Evolutionary conservation across 2,888 invertebrate genomes (phyloP).

Genomic region (Eugnorisma glareosa): DNA sequence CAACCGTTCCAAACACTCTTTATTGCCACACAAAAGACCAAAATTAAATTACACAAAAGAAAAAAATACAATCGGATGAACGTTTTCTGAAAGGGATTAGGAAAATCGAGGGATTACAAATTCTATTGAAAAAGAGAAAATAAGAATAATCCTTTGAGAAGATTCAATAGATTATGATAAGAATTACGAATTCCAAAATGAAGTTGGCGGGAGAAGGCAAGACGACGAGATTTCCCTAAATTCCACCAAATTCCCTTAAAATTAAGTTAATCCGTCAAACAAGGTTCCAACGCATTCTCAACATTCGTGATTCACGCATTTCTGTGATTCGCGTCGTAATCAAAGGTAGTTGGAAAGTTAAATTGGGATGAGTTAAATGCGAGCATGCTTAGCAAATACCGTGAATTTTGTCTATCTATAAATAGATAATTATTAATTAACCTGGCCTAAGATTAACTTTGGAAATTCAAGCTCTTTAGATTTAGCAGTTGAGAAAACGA

Average conservation of each 20-base stretch:
- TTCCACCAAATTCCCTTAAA: constrained; percentile 11
- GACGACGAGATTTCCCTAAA: constrained; percentile 32
- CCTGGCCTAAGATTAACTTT: constrained; percentile 13
- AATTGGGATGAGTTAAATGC: constrained; percentile 2
- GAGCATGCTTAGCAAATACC: constrained; percentile 10
- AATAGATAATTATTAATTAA: constrained; percentile 22
- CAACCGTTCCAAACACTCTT: constrained; percentile 5
- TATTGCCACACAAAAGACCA: constrained; percentile 25
- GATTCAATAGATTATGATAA: constrained; percentile 59
- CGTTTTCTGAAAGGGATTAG: constrained; percentile 40
- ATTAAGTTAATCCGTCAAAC: constrained; percentile 34
- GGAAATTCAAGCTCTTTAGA: constrained; percentile 6
- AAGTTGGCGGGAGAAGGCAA: constrained; percentile 24
- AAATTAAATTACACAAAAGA: constrained; percentile 51
- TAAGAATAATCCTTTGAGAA: constrained; percentile 47
- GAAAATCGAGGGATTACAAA: constrained; percentile 48
- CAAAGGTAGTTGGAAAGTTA: constrained; percentile 24
- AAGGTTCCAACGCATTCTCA: constrained; percentile 32
- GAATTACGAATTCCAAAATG: constrained; percentile 40
- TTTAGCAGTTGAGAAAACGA: constrained; percentile 6
- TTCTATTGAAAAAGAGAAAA: constrained; percentile 42
- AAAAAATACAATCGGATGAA: constrained; percentile 55
- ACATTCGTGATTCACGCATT: constrained; percentile 30
- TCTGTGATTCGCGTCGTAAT: constrained; percentile 11
- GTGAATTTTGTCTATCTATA: constrained; percentile 3